Conservation (phyloP, 2,888 invertebrate genomes). For the Abrostola triplasia region DNA sequence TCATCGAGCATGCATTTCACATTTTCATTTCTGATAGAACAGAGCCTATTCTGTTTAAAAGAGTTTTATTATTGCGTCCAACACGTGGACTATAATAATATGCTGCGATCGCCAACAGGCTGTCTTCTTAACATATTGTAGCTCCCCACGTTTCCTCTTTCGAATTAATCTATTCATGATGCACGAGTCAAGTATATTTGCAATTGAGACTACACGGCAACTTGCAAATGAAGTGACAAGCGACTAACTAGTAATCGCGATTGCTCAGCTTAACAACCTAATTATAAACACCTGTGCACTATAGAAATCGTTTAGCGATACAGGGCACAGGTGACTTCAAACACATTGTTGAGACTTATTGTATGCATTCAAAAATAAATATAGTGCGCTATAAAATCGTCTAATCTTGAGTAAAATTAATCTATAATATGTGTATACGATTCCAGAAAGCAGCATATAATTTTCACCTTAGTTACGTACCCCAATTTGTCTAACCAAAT, state of each 20-base stretch:
- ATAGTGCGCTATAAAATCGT: slow-evolving; percentile 7
- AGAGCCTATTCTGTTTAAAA: not conserved
- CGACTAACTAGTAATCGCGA: slow-evolving; percentile 37
- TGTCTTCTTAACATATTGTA: slow-evolving; percentile 40
- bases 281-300: slow-evolving; percentile 42
- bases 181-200: slow-evolving; percentile 44
- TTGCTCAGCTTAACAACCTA: slow-evolving; percentile 30
- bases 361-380: not conserved
- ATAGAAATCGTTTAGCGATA: slow-evolving; percentile 31
- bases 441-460: slow-evolving; percentile 24
- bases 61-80: not conserved
- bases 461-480: slow-evolving; percentile 38
- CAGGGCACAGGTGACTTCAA: not conserved
- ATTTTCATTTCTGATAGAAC: not conserved
- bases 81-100: not conserved
- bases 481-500: slow-evolving; percentile 53
- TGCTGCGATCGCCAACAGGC: not conserved
- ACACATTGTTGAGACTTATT: not conserved
- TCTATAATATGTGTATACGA: slow-evolving; percentile 22
- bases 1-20: not conserved
- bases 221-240: slow-evolving; percentile 38
- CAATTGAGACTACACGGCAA: slow-evolving; percentile 52
- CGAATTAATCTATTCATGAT: slow-evolving; percentile 47
- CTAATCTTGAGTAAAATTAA: slow-evolving; percentile 7
- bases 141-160: slow-evolving; percentile 32